A percentile compares a stretch with the other conserved stretches of the same genome.
These are phyloP conservation scores for Oncorhynchus gorbuscha DNA, from an alignment of 2,113 vertebrate species.

Conservation along the genomic window DNA sequence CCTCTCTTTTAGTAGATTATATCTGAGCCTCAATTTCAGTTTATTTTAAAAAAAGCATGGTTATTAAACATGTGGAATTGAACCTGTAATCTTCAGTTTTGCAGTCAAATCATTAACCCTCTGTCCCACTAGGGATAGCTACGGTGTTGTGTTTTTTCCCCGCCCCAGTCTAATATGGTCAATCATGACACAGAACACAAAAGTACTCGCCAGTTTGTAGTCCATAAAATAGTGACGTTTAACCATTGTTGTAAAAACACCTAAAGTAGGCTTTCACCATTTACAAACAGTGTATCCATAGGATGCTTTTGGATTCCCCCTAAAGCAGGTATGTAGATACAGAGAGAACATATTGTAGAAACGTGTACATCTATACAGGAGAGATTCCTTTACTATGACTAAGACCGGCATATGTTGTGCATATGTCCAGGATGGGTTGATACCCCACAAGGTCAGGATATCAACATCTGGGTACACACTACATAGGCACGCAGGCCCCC, in stretches of 20 bases:
- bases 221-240: background rate
- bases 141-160: too few species aligned
- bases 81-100: too few species aligned
- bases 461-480: slow-evolving; percentile 10
- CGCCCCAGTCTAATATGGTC: too few species aligned
- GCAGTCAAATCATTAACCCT: too few species aligned
- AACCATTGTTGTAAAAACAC: background rate
- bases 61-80: too few species aligned
- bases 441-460: slow-evolving; percentile 23
- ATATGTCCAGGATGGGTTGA: slow-evolving; percentile 35
- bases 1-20: too few species aligned
- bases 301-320: slow-evolving; percentile 7
- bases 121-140: too few species aligned
- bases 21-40: too few species aligned
- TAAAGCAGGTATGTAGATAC: background rate
- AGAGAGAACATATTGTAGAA: slow-evolving; percentile 16
- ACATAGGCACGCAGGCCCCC: slow-evolving; percentile 51
- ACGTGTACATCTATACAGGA: slow-evolving; percentile 39
- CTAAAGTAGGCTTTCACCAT: background rate
- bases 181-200: too few species aligned
- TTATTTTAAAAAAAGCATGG: too few species aligned
- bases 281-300: background rate
- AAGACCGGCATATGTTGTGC: slow-evolving; percentile 51
- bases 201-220: too few species aligned
- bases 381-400: slow-evolving; percentile 54